Evolutionary conservation across 2,797 vertebrate species (phyloP), one percentile per base, ranked within the genome.

Genomic region (Hephaestus fuliginosus): DNA sequence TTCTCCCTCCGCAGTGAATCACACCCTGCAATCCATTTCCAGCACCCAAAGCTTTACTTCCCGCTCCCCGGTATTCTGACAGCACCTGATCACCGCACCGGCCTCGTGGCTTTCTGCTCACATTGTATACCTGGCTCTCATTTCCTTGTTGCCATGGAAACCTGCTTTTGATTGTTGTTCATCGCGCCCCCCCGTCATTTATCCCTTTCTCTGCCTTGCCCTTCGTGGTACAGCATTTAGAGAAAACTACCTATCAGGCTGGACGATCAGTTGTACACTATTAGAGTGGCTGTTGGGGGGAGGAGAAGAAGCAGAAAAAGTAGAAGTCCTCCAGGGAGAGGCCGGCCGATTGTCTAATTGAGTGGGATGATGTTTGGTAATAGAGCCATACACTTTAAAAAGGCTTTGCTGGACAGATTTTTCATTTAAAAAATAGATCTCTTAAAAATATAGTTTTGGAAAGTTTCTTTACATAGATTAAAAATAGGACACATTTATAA

Each of bases 141-240:
- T 90, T 88, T 88, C 72, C 55, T 70, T 39, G 91, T 92, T 89
- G 82, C 91, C 81, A 93, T 92, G 88, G 93, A 87, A 90, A 94
- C 91, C 68, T 39, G 66, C 41, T 70, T 80, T 2, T 28, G 84
- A 89, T 92, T 88, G 89, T 87, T 86, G 86, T 87, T 79, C 80
- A 43, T 60, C 70, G 39, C 30, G 30, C 30, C 66, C 74, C 28
- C 82, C 78, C 81, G 80, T 84, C 73, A 83, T 84, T 87, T 81
- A 87, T 88, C 57, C 57, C 65, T 60, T 78, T 83, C 57, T 82
- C 76, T 78, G 17, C 65, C 64, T 63, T 65, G 51, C 76, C 76
- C 70, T 74, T 84, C 74, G 58, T 84, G 81, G 70, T 65, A 72
- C 75, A 72, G 76, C 74, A 81, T 88, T 92, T 76, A 82, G 70